Base-by-base conservation (phyloP, 2,888 invertebrate species). In the Sarcophaga carnaria region DNA sequence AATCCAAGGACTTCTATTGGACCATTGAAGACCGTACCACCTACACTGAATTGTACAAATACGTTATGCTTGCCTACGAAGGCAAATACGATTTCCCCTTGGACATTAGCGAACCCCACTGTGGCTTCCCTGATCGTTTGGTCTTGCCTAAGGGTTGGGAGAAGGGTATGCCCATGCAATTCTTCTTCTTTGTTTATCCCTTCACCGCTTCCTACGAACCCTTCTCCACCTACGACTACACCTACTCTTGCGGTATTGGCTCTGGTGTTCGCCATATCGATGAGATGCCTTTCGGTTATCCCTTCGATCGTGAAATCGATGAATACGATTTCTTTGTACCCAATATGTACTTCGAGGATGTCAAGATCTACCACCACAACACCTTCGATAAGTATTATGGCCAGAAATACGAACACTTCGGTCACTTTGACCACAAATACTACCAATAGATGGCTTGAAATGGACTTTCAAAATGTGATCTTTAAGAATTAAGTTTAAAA, bases 111-210 rank as follows among this genome's bases (percentile, higher is more conserved):
- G 95, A 95, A 93, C 94, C 94, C 89, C 94, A 96, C 90, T 96
- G 95, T 87, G 96, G 96, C 75, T 96, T 96, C 94, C 97, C 97
- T 3, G 94, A 95, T 45, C 95, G 96, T 89, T 94, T 97, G 66
- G 91, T 97, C 63, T 93, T 97, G 77, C 97, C 97, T 64, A 96
- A 94, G 90, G 97, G 97, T 91, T 95, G 93, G 88, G 93, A 94
- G 76, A 95, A 95, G 84, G 97, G 97, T 76, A 94, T 96, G 93
- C 94, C 95, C 37, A 95, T 95, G 94, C 94, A 95, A 90, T 89
- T 96, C 67, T 96, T 95, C 93, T 94, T 95, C 75, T 95, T 96
- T 86, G 94, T 96, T 14, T 94, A 94, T 54, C 95, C 96, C 63
- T 92, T 95, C 90, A 94, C 93, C 49, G 94, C 95, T 82, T 91